These are phyloP conservation scores for Synergus laeviventris DNA, from an alignment of 2,888 invertebrate genomes.

Conservation along the genomic window DNA sequence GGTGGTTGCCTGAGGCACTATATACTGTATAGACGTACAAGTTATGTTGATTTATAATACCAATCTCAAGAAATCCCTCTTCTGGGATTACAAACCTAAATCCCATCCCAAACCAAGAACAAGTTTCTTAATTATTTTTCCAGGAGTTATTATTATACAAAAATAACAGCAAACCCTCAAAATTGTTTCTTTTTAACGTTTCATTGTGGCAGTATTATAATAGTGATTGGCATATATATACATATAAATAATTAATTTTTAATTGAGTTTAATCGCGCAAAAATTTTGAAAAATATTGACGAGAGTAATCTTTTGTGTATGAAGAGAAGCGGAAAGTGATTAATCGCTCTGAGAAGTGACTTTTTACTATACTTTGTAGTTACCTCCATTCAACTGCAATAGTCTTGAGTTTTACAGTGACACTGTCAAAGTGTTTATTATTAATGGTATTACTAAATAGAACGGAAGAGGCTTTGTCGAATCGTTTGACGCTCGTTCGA, in stretches of 20 bases:
- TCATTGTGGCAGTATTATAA: too few species aligned
- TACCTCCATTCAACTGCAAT: neutral
- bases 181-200: neutral
- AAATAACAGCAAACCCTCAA: neutral
- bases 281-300: too few species aligned
- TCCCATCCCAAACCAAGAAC: neutral
- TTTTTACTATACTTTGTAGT: neutral
- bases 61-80: slow-evolving; percentile 28
- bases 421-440: slow-evolving; percentile 9
- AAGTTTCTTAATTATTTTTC: slow-evolving; percentile 1
- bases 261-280: too few species aligned
- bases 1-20: slow-evolving; percentile 15
- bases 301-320: neutral
- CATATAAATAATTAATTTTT: too few species aligned
- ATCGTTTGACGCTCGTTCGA: slow-evolving; percentile 9
- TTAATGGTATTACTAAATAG: slow-evolving; percentile 6
- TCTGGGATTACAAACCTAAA: neutral
- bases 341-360: neutral
- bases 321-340: neutral
- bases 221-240: too few species aligned
- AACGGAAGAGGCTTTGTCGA: neutral
- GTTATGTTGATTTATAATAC: slow-evolving; percentile 23
- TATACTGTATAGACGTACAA: slow-evolving; percentile 4
- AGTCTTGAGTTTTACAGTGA: neutral
- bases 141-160: neutral